Evolutionary conservation across 2,113 vertebrate species (phyloP).

Genomic region (Peromyscus leucopus): DNA sequence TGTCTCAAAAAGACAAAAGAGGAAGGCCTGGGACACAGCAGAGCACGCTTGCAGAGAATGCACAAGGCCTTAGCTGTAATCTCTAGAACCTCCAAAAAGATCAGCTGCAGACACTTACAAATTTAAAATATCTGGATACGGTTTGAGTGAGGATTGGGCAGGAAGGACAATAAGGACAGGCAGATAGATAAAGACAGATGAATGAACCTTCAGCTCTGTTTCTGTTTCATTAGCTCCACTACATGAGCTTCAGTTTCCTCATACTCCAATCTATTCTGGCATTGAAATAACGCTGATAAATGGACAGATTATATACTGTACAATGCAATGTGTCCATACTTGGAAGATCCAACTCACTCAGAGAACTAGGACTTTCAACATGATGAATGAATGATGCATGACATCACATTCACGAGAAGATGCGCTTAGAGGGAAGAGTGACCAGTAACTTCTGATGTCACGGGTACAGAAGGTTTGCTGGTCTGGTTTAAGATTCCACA

Average conservation of each 20-base stretch:
- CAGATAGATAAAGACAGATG: background rate
- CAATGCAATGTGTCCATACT: slow-evolving; percentile 19
- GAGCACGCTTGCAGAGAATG: background rate
- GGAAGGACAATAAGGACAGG: background rate
- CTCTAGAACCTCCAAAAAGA: background rate
- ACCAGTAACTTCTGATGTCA: slow-evolving; percentile 21
- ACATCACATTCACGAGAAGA: slow-evolving; percentile 25
- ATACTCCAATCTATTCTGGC: background rate
- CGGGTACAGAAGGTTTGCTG: background rate
- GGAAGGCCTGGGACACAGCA: background rate
- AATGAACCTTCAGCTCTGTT: background rate
- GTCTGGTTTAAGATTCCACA: background rate
- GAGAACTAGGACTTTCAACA: slow-evolving; percentile 27
- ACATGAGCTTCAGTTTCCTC: background rate
- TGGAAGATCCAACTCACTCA: background rate
- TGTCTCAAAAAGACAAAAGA: background rate
- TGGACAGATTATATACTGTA: background rate
- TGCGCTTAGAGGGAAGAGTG: background rate
- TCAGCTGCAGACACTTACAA: background rate
- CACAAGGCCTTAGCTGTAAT: background rate
- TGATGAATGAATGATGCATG: slow-evolving; percentile 35
- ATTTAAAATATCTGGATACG: background rate
- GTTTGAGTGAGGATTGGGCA: background rate
- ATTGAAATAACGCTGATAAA: background rate
- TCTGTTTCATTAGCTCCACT: background rate